These are phyloP conservation scores for Tychaedon coryphoeus DNA, from an alignment of 2,113 vertebrate species.

Conservation along the genomic window DNA sequence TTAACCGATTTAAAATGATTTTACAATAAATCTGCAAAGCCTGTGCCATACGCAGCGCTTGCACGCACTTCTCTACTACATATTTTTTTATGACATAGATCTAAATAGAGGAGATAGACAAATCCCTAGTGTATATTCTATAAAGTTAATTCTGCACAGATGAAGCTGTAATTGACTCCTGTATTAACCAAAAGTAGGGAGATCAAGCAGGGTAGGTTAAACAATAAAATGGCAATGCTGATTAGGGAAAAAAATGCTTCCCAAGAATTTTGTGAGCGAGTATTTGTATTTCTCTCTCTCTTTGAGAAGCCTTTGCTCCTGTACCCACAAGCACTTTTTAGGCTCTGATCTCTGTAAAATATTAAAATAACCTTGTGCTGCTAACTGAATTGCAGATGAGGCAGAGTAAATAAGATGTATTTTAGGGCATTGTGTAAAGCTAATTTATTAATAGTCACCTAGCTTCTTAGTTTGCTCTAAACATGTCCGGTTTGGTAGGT, in stretches of 20 bases:
- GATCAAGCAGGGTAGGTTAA: constrained; percentile 66
- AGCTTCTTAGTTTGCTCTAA: neutral
- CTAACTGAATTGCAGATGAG: neutral
- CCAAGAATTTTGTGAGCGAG: neutral
- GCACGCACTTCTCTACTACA: constrained; percentile 35
- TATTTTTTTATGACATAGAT: constrained; percentile 70
- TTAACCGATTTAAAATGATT: constrained; percentile 68
- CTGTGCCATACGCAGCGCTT: constrained; percentile 59
- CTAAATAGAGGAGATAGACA: constrained; percentile 72
- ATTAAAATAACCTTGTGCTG: constrained; percentile 42
- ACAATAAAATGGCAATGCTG: constrained; percentile 62
- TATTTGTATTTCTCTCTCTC: constrained; percentile 41
- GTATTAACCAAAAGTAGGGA: constrained; percentile 71
- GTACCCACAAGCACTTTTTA: neutral
- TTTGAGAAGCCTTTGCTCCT: neutral
- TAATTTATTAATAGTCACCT: neutral
- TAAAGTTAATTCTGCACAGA: constrained; percentile 80
- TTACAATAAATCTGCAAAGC: constrained; percentile 69
- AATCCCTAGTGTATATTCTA: constrained; percentile 72
- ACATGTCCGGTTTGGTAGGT: neutral
- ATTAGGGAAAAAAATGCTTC: constrained; percentile 19
- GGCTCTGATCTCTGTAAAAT: neutral
- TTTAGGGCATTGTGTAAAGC: neutral
- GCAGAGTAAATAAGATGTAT: neutral
- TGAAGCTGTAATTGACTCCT: constrained; percentile 76